phyloP scores from a whole-genome alignment of 2,888 invertebrate genomes.

The Lasius platythorax region DNA sequence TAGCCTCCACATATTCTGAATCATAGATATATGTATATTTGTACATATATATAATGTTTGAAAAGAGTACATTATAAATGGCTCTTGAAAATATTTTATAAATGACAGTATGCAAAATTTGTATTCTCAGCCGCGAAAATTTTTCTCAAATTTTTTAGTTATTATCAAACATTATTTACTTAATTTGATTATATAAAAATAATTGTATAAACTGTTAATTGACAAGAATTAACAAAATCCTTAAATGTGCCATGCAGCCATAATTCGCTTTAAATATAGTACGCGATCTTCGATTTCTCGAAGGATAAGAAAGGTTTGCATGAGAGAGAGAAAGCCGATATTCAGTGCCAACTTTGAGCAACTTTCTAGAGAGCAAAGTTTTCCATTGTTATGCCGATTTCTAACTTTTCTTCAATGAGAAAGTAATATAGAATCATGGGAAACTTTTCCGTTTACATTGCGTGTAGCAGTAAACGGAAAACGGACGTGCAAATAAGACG shows the following conservation, averaged over 20 bases:
- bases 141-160: not conserved
- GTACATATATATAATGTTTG: not conserved
- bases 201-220: not conserved
- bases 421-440: constrained; percentile 38
- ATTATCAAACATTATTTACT: not conserved
- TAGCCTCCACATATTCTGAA: not conserved
- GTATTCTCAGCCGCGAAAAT: not conserved
- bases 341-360: constrained; percentile 34
- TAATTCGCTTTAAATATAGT: constrained; percentile 41
- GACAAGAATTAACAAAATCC: not conserved
- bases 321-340: constrained; percentile 25
- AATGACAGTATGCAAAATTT: not conserved
- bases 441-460: constrained; percentile 40
- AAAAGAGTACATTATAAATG: not conserved
- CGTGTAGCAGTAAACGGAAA: constrained; percentile 24
- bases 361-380: constrained; percentile 50
- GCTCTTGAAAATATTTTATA: not conserved
- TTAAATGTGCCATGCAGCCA: not conserved
- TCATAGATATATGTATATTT: not conserved
- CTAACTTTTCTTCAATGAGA: constrained; percentile 44
- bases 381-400: constrained; percentile 49
- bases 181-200: not conserved
- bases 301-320: constrained; percentile 9
- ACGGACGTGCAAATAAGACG: constrained; percentile 25
- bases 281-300: constrained; percentile 37